Base-by-base conservation (phyloP, 1,140 invertebrate species). In the Antheraea pernyi region DNA sequence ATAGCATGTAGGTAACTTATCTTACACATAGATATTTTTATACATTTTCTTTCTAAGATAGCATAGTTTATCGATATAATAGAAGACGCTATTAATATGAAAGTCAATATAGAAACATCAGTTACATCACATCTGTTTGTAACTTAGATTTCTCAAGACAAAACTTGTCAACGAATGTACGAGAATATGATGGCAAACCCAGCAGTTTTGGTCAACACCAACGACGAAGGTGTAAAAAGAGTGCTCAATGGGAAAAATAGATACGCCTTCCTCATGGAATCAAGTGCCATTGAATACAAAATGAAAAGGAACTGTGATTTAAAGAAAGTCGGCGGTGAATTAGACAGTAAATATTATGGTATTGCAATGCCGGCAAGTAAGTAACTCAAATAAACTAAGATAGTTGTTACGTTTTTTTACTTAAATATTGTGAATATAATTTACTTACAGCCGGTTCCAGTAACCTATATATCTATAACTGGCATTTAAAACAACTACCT, bases 211-310 rank as follows among this genome's bases (percentile, higher is more conserved):
- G 96, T 97, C 0, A 93, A 94, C 18, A 94, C 84, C 19, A 98
- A 98, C 74, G 93, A 95, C 4, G 97, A 98, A 82, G 98, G 98
- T 9, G 96, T 97, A 6, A 95, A 97, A 11, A 92, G 96, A 66
- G 97, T 98, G 2, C 77, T 92, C 5, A 94, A 94, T 61, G 94
- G 94, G 4, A 94, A 95, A 73, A 90, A 93, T 11, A 90, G 88
- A 62, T 98, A 97, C 80, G 97, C 97, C 3, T 98, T 97, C 83
- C 93, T 98, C 39, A 98, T 98, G 97, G 97, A 98, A 88, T 97
- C 96, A 4, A 94, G 95, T 0, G 94, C 95, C 13, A 95, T 98
- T 74, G 96, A 97, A 71, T 98, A 97, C 83, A 95, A 96, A 76
- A 93, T 95, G 59, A 96, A 96, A 79, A 90, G 95, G 61, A 93